A percentile compares a stretch with the other conserved stretches of the same genome.
Evolutionary conservation across 2,888 invertebrate species (phyloP).

Genomic region (Trachelus tabidus): DNA sequence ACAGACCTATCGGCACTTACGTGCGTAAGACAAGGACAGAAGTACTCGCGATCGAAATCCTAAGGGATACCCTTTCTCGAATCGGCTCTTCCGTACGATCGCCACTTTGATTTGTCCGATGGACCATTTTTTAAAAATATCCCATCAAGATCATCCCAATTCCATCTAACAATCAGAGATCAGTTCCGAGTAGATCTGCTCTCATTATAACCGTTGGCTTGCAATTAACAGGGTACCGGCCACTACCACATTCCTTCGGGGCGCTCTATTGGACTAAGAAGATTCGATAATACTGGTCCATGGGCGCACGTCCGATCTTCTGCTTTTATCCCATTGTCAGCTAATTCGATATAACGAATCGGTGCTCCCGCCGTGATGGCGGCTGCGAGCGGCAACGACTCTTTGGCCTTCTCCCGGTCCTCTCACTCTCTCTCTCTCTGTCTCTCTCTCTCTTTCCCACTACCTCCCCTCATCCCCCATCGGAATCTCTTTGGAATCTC

Average conservation of each 20-base stretch:
- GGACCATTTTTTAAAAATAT: neutral
- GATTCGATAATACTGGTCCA: neutral
- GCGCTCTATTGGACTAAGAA: neutral
- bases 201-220: neutral
- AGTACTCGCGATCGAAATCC: neutral
- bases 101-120: neutral
- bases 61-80: neutral
- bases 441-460: neutral
- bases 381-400: neutral
- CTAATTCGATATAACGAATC: neutral
- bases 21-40: neutral
- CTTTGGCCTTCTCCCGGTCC: slow-evolving; percentile 1
- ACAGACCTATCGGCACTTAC: neutral
- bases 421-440: neutral
- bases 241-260: neutral
- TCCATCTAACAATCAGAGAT: neutral
- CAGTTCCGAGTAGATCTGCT: neutral
- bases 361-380: neutral
- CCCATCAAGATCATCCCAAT: neutral
- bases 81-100: neutral
- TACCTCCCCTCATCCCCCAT: neutral
- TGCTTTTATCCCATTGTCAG: neutral
- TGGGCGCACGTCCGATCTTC: neutral
- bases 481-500: neutral
- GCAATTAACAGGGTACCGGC: neutral